Percentiles rank a stretch among this genome's conserved stretches.
These are phyloP conservation scores for Argya squamiceps DNA, from an alignment of 2,797 vertebrate species.

Conservation along the genomic window DNA sequence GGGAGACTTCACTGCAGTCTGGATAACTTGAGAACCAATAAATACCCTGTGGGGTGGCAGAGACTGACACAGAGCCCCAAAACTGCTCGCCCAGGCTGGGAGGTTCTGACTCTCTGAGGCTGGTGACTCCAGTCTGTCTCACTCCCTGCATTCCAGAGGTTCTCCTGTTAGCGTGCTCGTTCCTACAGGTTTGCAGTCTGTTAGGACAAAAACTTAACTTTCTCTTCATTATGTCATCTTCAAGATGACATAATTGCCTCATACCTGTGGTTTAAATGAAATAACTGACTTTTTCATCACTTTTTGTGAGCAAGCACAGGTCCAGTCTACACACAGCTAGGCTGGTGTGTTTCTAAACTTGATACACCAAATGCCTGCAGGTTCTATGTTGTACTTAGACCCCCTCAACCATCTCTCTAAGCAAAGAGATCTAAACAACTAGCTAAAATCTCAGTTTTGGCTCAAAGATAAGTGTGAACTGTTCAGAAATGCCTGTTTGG, in stretches of 20 bases:
- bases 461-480: neutral
- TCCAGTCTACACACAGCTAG: neutral
- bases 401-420: neutral
- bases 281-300: neutral
- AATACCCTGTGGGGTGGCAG: fast-evolving
- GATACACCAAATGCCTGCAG: neutral
- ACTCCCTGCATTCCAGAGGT: neutral
- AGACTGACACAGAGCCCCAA: fast-evolving
- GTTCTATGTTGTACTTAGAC: neutral
- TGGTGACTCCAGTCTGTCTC: neutral
- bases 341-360: neutral
- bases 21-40: neutral
- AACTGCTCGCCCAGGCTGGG: neutral
- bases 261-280: neutral
- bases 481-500: neutral
- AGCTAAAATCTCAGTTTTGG: neutral
- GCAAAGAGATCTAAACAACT: neutral
- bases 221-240: neutral
- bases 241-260: neutral
- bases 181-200: neutral
- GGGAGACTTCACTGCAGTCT: neutral
- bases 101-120: neutral
- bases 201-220: neutral
- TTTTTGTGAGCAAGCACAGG: neutral
- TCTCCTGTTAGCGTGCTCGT: neutral